These are phyloP conservation scores for Orchesella cincta DNA, from an alignment of 1,140 invertebrate genomes.

Conservation along the genomic window DNA sequence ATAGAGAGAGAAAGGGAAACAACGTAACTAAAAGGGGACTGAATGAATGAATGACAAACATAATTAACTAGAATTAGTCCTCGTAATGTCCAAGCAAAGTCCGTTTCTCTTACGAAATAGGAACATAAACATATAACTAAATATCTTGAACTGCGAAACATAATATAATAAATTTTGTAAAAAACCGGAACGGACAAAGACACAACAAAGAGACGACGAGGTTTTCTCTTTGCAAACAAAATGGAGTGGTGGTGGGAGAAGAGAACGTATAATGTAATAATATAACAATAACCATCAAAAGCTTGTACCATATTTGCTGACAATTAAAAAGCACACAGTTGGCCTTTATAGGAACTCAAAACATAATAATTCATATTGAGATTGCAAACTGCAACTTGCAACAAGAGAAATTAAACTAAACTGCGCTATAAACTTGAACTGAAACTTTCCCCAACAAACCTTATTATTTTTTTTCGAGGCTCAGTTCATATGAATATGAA, in stretches of 20 bases:
- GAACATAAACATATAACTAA: background rate
- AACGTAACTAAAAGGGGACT: too few species aligned
- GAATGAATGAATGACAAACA: too few species aligned
- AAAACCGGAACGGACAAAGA: background rate
- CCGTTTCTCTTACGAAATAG: background rate
- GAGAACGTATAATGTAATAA: background rate
- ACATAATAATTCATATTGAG: too few species aligned
- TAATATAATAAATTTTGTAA: background rate
- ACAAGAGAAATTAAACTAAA: too few species aligned
- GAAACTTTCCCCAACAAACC: too few species aligned
- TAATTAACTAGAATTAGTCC: too few species aligned
- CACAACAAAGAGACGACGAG: background rate
- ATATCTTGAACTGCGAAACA: background rate
- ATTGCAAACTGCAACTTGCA: too few species aligned
- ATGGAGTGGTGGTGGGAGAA: background rate
- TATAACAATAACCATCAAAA: conserved; percentile 10
- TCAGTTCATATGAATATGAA: too few species aligned
- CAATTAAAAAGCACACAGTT: background rate
- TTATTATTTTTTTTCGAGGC: too few species aligned
- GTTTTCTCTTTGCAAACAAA: background rate
- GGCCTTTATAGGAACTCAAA: background rate
- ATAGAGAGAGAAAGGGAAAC: too few species aligned
- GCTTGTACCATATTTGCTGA: background rate
- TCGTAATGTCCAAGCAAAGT: conserved; percentile 21
- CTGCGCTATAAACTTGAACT: too few species aligned